Evolutionary conservation across 2,113 vertebrate genomes (phyloP), one percentile per base, ranked within the genome.

Genomic region (Verasper variegatus): DNA sequence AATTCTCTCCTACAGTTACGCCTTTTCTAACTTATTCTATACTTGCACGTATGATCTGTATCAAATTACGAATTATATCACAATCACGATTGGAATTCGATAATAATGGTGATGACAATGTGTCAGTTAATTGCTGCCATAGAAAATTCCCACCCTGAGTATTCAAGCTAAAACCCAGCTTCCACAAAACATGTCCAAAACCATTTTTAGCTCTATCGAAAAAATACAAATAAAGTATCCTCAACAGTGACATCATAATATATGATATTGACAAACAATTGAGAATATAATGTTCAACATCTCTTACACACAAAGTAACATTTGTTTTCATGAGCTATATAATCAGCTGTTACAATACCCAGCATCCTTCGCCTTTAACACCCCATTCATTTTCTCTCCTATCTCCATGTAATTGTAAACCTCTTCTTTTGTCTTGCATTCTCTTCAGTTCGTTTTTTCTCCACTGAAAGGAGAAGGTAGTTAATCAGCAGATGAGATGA

Each of bases 401-500:
- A 10, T 63, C 13, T 20, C 18, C 60, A 47, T 63, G 23, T 63
- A 65, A 69, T 61, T 75, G 31, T 72, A 37, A 31, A 66, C 79
- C 49, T 68, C 37, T 52, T 68, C 45, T 21, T 54, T 54, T 59
- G 18, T 64, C 37, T 65, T n/a, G 3, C 11, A 58, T 51, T 70
- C 14, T 75, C 0, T 40, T 56, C 64, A 67, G 55, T 60, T 74
- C 78, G 61, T 23, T 69, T 66, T 66, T 54, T 78, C 57, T 81
- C 51, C 56, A 31, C 20, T 55, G 74, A 80, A 35, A 63, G 65
- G 70, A 70, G 49, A 54, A 40, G 52, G 54, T 68, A 59, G 67
- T 67, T 75, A 45, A 80, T 74, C 71, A 83, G 71, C 18, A 79
- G 89, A 82, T 81, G 78, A 92, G 87, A 93, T 92, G 91, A 92